phyloP scores from a whole-genome alignment of 1,140 invertebrate genomes.

The Venturia canescens region DNA sequence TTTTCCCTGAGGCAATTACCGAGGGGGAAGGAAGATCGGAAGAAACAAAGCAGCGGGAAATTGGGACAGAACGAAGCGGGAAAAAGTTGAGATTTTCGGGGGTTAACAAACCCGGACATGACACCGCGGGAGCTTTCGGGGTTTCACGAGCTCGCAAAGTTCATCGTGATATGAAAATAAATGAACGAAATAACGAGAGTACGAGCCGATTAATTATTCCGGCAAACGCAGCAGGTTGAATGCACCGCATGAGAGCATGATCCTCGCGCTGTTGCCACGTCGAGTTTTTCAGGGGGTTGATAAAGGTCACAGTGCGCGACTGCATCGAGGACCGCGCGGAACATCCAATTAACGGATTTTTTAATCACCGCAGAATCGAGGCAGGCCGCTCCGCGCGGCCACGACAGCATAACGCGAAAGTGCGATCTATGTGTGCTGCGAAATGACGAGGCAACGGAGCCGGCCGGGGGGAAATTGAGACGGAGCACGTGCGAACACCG shows the following conservation, averaged over 20 bases:
- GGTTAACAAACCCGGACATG: no score
- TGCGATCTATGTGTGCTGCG: not conserved
- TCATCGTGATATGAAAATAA: not conserved
- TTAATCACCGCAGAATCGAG: constrained; percentile 38
- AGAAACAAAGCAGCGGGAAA: no score
- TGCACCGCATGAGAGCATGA: not conserved
- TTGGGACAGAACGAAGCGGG: no score
- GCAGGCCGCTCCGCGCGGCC: constrained; percentile 28
- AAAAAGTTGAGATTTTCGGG: no score
- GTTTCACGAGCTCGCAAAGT: not conserved
- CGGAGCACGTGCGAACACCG: constrained; percentile 27
- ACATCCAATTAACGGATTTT: constrained; percentile 48
- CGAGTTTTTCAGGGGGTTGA: not conserved
- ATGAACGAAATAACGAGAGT: not conserved
- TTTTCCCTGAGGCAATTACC: no score
- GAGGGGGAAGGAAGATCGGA: no score
- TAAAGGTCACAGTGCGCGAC: not conserved
- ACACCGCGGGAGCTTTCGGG: no score
- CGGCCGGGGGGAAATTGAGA: constrained; percentile 7
- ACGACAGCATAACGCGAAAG: constrained; percentile 7
- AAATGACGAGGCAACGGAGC: not conserved
- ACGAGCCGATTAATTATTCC: not conserved
- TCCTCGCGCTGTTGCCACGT: not conserved
- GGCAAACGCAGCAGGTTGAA: not conserved
- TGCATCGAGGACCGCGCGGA: not conserved